Conservation (phyloP, 2,113 vertebrate genomes). For the Ctenomys sociabilis region DNA sequence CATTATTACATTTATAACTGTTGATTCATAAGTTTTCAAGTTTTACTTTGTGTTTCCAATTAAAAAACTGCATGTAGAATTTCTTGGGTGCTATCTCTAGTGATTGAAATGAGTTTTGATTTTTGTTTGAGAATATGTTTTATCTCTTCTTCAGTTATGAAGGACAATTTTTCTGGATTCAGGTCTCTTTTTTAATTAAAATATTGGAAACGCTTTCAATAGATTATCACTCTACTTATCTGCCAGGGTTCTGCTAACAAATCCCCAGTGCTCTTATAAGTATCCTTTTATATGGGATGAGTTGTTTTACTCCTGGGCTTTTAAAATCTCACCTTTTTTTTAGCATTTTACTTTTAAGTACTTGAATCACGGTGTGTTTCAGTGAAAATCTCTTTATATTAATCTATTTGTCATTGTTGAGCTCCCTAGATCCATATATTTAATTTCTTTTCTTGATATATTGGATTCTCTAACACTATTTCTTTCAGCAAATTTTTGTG, state of each 20-base stretch:
- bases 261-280: background rate
- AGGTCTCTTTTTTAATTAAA: background rate
- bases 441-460: background rate
- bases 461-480: background rate
- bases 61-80: background rate
- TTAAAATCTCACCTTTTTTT: background rate
- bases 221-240: background rate
- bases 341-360: background rate
- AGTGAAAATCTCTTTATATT: background rate
- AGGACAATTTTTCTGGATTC: background rate
- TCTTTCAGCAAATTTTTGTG: background rate
- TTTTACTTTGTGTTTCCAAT: background rate
- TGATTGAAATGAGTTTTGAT: background rate
- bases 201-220: background rate
- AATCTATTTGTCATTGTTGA: background rate
- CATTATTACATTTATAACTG: background rate
- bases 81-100: background rate
- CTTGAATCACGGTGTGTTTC: background rate
- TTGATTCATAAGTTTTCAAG: background rate
- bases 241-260: background rate
- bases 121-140: background rate
- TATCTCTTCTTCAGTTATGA: background rate
- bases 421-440: background rate
- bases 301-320: background rate
- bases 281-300: background rate